A percentile compares a stretch with the other conserved stretches of the same genome.
phyloP scores from a whole-genome alignment of 2,888 invertebrate genomes.

The Asteroscopus sphinx region DNA sequence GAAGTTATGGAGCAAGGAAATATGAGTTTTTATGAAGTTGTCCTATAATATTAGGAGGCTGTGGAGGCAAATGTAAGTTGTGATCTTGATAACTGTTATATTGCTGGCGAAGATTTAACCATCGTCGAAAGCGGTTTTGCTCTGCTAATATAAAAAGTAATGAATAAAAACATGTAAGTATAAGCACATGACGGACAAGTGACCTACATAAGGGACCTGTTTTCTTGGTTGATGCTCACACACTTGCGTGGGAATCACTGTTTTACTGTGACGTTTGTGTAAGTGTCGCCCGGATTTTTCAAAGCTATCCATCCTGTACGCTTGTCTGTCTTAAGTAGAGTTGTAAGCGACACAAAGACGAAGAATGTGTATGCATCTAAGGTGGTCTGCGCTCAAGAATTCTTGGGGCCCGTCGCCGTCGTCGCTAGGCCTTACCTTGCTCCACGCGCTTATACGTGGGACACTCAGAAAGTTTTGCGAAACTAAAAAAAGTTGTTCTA shows the following conservation, averaged over 20 bases:
- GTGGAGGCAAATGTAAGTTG: not conserved
- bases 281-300: constrained; percentile 36
- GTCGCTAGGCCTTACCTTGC: not conserved
- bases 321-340: constrained; percentile 14
- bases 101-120: not conserved
- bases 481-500: too few relatives aligned
- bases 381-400: constrained; percentile 14
- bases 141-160: constrained; percentile 5
- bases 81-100: not conserved
- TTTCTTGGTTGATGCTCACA: constrained; percentile 32
- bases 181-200: constrained; percentile 31
- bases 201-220: constrained; percentile 48
- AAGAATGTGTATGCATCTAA: not conserved
- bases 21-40: constrained; percentile 1
- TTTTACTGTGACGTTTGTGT: constrained; percentile 10
- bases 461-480: too few relatives aligned
- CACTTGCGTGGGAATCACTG: constrained; percentile 45
- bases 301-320: constrained; percentile 28
- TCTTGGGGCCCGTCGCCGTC: not conserved
- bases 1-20: constrained; percentile 1
- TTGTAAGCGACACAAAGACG: constrained; percentile 1
- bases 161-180: constrained; percentile 28
- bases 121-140: constrained; percentile 5
- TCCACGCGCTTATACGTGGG: not conserved
- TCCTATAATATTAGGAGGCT: not conserved